A percentile compares a stretch with the other conserved stretches of the same genome.
phyloP scores from a whole-genome alignment of 2,113 vertebrate genomes.

The Cryptomyrus ogoouensis region DNA sequence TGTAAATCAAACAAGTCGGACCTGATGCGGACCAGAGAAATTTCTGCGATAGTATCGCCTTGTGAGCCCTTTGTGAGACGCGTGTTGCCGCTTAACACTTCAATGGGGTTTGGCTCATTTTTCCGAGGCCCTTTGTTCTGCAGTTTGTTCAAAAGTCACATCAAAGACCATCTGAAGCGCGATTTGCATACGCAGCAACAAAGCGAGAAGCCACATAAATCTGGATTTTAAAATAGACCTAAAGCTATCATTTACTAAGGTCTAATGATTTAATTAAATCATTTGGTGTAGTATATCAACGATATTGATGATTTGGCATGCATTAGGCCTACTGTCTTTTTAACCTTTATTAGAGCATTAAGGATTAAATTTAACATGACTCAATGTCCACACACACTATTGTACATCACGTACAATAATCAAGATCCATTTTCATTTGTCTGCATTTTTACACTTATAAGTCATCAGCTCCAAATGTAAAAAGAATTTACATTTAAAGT shows the following conservation, averaged over 20 bases:
- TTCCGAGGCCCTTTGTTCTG: slow-evolving; percentile 69
- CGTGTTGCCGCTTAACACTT: slow-evolving; percentile 71
- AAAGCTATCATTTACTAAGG: neutral
- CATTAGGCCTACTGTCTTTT: neutral
- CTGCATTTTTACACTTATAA: neutral
- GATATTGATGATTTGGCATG: neutral
- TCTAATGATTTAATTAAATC: neutral
- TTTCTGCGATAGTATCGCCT: slow-evolving; percentile 59
- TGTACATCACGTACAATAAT: neutral
- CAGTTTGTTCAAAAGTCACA: slow-evolving; percentile 66
- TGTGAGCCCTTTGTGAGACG: slow-evolving; percentile 64
- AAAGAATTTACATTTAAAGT: neutral
- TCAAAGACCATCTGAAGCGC: slow-evolving; percentile 66
- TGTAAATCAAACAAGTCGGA: slow-evolving; percentile 67
- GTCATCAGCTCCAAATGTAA: neutral
- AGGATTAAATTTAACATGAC: neutral
- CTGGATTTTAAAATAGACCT: neutral
- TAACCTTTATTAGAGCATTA: neutral
- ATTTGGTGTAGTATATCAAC: neutral
- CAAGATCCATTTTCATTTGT: neutral
- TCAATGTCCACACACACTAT: neutral
- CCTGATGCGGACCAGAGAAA: slow-evolving; percentile 64
- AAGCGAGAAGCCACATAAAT: slow-evolving; percentile 20
- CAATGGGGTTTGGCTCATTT: slow-evolving; percentile 64
- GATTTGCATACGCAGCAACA: slow-evolving; percentile 49